A percentile compares a stretch with the other conserved stretches of the same genome.
These are phyloP conservation scores for Aphrophora alni DNA, from an alignment of 2,888 invertebrate species.

Conservation along the genomic window DNA sequence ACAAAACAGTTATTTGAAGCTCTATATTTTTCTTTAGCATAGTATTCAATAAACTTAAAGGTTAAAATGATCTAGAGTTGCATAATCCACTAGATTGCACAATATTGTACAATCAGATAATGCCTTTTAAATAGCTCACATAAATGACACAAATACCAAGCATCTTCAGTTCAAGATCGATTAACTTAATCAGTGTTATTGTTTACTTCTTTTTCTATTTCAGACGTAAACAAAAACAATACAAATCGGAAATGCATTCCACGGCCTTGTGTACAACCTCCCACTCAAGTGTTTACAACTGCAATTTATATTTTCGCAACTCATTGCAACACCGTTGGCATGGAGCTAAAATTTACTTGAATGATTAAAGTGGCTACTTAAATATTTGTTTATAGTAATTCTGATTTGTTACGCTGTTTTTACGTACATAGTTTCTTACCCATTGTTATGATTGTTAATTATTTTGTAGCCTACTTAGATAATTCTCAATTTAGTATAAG, in stretches of 20 bases:
- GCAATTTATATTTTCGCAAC: not conserved
- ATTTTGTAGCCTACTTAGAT: no score
- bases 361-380: no score
- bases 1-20: no score
- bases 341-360: no score
- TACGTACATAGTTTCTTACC: no score
- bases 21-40: no score
- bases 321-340: not conserved
- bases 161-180: not conserved
- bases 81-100: not conserved
- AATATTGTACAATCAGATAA: not conserved
- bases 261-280: not conserved
- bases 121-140: not conserved
- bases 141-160: no score
- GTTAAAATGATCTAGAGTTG: not conserved
- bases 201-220: not conserved
- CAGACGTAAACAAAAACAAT: not conserved
- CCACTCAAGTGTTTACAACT: not conserved
- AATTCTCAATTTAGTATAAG: no score
- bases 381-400: no score
- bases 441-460: no score
- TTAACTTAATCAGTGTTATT: not conserved
- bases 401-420: no score
- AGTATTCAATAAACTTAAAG: no score
- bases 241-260: not conserved